Percentiles rank a stretch among this genome's conserved stretches.
phyloP scores from a whole-genome alignment of 2,797 vertebrate species.

The Choloepus didactylus region DNA sequence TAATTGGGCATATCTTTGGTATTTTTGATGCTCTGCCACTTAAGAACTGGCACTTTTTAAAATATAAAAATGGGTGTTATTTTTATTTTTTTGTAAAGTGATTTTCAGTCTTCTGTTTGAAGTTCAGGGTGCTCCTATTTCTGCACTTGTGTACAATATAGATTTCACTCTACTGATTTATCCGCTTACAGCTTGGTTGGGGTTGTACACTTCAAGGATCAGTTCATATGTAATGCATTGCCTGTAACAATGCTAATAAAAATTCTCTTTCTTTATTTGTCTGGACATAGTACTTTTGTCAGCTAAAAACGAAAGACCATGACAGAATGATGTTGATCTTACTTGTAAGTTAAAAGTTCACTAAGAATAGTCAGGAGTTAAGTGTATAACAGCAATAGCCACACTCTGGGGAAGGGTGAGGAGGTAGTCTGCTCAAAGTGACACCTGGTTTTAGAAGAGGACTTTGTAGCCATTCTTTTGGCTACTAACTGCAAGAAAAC shows the following conservation, averaged over 20 bases:
- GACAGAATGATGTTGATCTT: background rate
- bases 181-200: conserved; percentile 86
- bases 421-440: background rate
- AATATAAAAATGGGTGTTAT: conserved; percentile 81
- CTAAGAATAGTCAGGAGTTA: background rate
- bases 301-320: background rate
- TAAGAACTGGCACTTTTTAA: conserved; percentile 83
- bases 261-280: conserved; percentile 64
- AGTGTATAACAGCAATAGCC: background rate
- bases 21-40: conserved; percentile 80
- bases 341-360: background rate
- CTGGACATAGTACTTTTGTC: conserved; percentile 6
- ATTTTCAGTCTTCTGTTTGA: conserved; percentile 84
- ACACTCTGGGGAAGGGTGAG: background rate
- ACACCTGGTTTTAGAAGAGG: background rate
- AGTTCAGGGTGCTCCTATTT: conserved; percentile 84
- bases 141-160: conserved; percentile 86
- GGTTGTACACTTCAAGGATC: conserved; percentile 86
- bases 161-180: conserved; percentile 85
- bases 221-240: conserved; percentile 87
- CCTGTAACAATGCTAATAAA: conserved; percentile 92
- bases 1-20: conserved; percentile 83
- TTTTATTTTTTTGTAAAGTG: conserved; percentile 86
- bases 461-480: rapidly evolving
- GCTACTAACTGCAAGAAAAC: background rate